Evolutionary conservation across 2,113 vertebrate genomes (phyloP).

Genomic region (Puffinus mauretanicus): DNA sequence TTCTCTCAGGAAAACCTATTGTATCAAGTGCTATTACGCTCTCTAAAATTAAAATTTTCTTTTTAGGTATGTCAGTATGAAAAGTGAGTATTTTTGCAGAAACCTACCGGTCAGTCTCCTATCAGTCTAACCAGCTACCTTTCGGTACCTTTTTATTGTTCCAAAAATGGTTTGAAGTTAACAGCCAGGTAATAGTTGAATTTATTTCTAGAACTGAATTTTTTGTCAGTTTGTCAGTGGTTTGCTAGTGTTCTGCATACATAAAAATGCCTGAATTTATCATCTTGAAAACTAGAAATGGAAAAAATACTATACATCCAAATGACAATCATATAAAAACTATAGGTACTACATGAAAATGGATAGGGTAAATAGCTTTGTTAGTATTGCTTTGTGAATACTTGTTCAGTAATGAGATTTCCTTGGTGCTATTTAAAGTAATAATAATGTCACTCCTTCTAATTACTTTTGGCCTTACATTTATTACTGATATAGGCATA

Average conservation of each 20-base stretch:
- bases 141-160: background rate
- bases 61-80: background rate
- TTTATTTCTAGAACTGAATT: background rate
- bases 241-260: background rate
- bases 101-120: background rate
- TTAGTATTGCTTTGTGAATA: background rate
- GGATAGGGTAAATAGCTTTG: background rate
- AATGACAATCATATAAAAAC: background rate
- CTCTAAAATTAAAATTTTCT: background rate
- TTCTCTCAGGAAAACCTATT: constrained; percentile 6
- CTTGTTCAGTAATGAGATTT: background rate
- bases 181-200: background rate
- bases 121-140: background rate
- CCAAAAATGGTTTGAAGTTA: background rate
- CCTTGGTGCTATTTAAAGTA: background rate
- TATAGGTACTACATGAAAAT: background rate
- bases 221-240: background rate
- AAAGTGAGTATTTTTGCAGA: background rate
- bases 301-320: background rate
- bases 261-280: background rate
- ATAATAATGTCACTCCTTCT: background rate
- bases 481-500: background rate
- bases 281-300: background rate
- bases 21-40: background rate
- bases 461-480: background rate